Evolutionary conservation across 2,888 invertebrate species (phyloP).

Genomic region (Chorisops tibialis): DNA sequence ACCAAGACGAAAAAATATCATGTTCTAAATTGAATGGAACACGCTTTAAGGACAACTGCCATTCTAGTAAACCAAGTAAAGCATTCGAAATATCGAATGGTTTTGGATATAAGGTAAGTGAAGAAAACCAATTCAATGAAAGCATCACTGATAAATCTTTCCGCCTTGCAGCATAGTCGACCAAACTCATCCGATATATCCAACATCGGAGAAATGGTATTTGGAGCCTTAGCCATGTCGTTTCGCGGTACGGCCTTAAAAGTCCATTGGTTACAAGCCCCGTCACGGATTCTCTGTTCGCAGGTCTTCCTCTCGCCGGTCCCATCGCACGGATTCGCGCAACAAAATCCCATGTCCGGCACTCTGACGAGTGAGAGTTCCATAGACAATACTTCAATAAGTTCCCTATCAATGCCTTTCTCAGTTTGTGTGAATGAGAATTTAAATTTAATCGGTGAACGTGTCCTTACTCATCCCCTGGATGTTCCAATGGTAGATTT

Average conservation of each 20-base stretch:
- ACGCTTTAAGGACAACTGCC: neutral
- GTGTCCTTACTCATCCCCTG: conserved; percentile 41
- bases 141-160: neutral
- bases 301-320: conserved; percentile 61
- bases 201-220: conserved; percentile 85
- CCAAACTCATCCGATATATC: conserved; percentile 65
- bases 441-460: conserved; percentile 23
- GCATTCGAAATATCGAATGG: conserved; percentile 62
- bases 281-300: conserved; percentile 57
- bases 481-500: conserved; percentile 44
- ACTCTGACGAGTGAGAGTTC: conserved; percentile 39
- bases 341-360: conserved; percentile 1
- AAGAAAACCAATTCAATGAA: no score
- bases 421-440: conserved; percentile 40
- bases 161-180: conserved; percentile 58
- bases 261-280: conserved; percentile 57
- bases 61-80: conserved; percentile 27
- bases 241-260: conserved; percentile 84
- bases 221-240: conserved; percentile 86
- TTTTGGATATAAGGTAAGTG: conserved; percentile 61
- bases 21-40: conserved; percentile 1
- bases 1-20: conserved; percentile 1
- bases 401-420: conserved; percentile 46
- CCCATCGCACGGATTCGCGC: conserved; percentile 36
- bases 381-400: conserved; percentile 49